phyloP scores from a whole-genome alignment of 2,797 vertebrate species.

The Arctocebus calabarensis region DNA sequence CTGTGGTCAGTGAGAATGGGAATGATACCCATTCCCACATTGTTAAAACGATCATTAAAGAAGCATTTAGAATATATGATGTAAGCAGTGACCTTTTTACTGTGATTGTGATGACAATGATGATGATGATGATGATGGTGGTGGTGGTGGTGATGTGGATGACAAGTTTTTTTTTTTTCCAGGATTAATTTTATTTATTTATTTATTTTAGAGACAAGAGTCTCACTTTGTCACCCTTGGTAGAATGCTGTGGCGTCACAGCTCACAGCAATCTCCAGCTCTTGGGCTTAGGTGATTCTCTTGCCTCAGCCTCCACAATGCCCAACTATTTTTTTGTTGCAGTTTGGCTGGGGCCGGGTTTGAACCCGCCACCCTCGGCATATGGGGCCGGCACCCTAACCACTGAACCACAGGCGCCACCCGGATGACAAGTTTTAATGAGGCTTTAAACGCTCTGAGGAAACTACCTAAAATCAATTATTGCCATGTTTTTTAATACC shows the following conservation, averaged over 20 bases:
- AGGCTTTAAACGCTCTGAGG: background rate
- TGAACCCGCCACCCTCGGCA: no score
- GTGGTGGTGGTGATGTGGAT: background rate
- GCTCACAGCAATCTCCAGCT: no score
- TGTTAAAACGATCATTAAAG: background rate
- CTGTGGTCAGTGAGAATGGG: background rate
- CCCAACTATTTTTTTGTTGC: no score
- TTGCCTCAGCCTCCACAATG: no score
- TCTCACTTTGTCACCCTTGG: no score
- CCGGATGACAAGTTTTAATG: background rate
- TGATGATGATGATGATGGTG: background rate
- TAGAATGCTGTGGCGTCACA: no score
- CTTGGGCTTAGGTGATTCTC: no score
- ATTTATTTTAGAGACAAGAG: no score
- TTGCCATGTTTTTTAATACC: background rate
- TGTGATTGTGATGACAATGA: background rate
- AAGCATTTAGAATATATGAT: background rate
- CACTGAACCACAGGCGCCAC: no score
- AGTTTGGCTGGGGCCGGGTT: no score
- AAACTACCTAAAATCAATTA: constrained; percentile 33
- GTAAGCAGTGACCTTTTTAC: background rate
- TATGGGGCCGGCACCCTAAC: no score
- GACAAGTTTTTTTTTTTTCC: background rate
- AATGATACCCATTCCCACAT: background rate
- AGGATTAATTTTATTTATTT: no score